Evolutionary conservation across 2,113 vertebrate species (phyloP).

Genomic region (Ramphastos sulfuratus): DNA sequence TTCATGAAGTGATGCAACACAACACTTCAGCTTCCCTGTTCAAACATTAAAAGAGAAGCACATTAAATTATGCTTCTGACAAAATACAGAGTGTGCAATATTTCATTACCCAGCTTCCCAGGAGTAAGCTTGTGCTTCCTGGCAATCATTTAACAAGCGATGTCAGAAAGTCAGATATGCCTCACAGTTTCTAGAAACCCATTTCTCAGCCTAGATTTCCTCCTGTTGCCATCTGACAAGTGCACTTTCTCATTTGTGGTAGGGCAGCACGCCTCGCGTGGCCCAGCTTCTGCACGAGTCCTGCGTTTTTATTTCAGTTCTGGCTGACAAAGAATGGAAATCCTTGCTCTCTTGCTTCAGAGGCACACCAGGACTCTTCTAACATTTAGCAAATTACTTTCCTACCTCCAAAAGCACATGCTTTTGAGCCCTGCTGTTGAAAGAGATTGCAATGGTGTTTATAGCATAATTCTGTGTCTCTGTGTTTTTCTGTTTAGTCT

Average conservation of each 20-base stretch:
- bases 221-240: not conserved
- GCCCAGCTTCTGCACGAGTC: not conserved
- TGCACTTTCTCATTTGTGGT: not conserved
- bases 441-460: not conserved
- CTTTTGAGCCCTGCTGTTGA: not conserved
- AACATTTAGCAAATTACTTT: not conserved
- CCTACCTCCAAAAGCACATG: not conserved
- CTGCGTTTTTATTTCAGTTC: not conserved
- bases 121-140: not conserved
- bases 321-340: not conserved
- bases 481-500: not conserved
- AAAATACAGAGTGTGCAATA: not conserved
- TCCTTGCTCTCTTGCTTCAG: not conserved
- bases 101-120: not conserved
- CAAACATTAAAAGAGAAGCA: constrained; percentile 24
- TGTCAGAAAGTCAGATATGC: not conserved
- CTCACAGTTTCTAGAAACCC: constrained; percentile 5
- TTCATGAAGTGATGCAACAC: not conserved
- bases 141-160: not conserved
- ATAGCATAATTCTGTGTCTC: not conserved
- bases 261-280: not conserved
- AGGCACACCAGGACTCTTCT: not conserved
- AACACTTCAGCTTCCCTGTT: not conserved
- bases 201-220: not conserved
- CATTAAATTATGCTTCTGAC: not conserved